phyloP scores from a whole-genome alignment of 2,797 vertebrate species.

The Enteromius thamalakanensis region DNA sequence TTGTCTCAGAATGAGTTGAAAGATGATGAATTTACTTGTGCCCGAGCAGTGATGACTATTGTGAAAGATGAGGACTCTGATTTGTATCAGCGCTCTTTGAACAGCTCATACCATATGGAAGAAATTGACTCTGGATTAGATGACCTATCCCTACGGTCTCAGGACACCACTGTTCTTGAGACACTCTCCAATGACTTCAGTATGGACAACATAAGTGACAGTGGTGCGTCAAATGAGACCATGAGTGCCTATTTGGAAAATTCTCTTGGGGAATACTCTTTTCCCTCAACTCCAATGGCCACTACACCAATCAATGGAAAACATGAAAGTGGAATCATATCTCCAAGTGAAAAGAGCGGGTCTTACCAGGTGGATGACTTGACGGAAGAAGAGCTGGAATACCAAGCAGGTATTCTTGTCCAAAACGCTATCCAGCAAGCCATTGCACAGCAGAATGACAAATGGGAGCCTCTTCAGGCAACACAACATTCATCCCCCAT shows the following conservation, averaged over 20 bases:
- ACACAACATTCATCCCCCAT: conserved; percentile 59
- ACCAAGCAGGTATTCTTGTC: conserved; percentile 89
- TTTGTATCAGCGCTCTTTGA: conserved; percentile 76
- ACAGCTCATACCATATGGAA: conserved; percentile 80
- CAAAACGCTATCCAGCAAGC: conserved; percentile 92
- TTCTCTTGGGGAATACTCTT: conserved; percentile 81
- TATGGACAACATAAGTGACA: conserved; percentile 94
- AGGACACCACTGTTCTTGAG: conserved; percentile 89
- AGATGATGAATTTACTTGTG: conserved; percentile 89
- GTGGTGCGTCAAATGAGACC: conserved; percentile 86
- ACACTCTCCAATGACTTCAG: conserved; percentile 88
- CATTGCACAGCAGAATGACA: conserved; percentile 83
- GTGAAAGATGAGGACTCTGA: conserved; percentile 87
- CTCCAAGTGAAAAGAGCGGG: conserved; percentile 74
- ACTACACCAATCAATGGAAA: conserved; percentile 83
- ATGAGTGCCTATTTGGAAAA: conserved; percentile 81
- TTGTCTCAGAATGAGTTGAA: conserved; percentile 44
- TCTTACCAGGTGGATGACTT: conserved; percentile 71
- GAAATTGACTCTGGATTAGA: conserved; percentile 95
- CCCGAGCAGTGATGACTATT: conserved; percentile 87
- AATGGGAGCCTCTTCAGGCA: conserved; percentile 66
- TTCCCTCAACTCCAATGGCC: conserved; percentile 86
- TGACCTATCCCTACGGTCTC: conserved; percentile 91
- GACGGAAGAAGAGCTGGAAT: conserved; percentile 86
- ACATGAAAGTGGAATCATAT: conserved; percentile 74